Percentiles rank a stretch among this genome's conserved stretches.
Conservation (phyloP, 2,888 invertebrate species). For the Tanypteryx hageni region DNA sequence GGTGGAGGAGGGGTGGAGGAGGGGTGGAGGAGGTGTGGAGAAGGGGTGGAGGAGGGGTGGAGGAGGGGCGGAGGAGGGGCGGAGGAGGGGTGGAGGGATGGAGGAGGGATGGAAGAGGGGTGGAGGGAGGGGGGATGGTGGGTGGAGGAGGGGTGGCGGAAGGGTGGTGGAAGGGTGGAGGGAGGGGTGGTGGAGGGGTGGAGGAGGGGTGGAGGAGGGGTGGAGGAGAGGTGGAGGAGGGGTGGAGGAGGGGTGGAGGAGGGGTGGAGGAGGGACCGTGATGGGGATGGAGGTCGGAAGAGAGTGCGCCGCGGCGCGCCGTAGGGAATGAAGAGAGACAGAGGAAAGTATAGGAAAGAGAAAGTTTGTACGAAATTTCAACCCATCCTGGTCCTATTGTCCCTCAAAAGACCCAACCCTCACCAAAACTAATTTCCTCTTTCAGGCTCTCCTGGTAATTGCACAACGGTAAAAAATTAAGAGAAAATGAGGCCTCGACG, state of each 20-base stretch:
- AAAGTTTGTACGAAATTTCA: no score
- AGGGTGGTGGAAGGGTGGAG: background rate
- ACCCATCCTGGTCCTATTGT: no score
- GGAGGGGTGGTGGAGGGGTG: background rate
- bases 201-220: background rate
- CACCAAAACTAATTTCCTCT: no score
- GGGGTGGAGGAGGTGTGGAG: no score
- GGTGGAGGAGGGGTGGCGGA: background rate
- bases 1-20: background rate
- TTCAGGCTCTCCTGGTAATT: no score
- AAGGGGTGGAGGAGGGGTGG: no score
- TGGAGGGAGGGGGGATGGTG: background rate
- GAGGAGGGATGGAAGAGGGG: background rate
- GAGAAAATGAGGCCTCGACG: no score
- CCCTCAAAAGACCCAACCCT: no score
- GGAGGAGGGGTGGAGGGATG: background rate
- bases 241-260: background rate
- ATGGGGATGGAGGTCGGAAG: background rate
- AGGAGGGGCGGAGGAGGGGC: background rate
- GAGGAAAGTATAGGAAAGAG: background rate
- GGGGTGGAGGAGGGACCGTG: background rate
- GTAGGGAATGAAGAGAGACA: background rate
- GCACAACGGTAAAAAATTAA: no score
- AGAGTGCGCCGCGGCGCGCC: no score
- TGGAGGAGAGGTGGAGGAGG: background rate